Percentiles rank a stretch among this genome's conserved stretches.
phyloP scores from a whole-genome alignment of 2,113 vertebrate species.

The Datnioides undecimradiatus region DNA sequence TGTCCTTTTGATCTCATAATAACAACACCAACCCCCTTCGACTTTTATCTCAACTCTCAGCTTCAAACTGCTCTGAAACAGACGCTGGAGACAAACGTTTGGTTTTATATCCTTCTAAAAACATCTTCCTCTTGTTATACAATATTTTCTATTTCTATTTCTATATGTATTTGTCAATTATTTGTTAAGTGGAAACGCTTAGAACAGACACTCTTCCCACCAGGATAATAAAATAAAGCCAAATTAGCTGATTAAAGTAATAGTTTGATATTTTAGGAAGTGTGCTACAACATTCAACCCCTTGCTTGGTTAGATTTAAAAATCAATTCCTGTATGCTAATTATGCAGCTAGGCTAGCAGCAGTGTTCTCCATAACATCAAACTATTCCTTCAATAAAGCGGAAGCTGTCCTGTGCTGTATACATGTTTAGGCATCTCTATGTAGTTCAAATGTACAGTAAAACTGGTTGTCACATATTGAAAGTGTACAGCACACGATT shows the following conservation, averaged over 20 bases:
- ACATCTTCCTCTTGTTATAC: not conserved
- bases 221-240: not conserved
- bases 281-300: too few species aligned
- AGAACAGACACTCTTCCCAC: not conserved
- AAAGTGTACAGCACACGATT: not conserved
- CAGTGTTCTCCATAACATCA: not conserved
- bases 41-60: too few species aligned
- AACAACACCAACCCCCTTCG: too few species aligned
- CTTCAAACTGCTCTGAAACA: not conserved
- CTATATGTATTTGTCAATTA: not conserved
- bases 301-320: too few species aligned
- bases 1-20: too few species aligned
- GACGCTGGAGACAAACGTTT: not conserved
- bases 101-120: not conserved
- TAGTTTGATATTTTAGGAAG: not conserved
- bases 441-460: conserved; percentile 12
- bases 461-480: not conserved
- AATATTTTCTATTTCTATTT: not conserved
- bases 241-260: not conserved
- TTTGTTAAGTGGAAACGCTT: not conserved
- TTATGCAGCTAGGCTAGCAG: not conserved
- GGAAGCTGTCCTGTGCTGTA: not conserved
- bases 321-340: too few species aligned
- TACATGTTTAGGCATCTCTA: not conserved
- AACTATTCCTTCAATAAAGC: not conserved